Percentiles rank a stretch among this genome's conserved stretches.
phyloP scores from a whole-genome alignment of 2,113 vertebrate genomes.

The Rhinoderma darwinii region DNA sequence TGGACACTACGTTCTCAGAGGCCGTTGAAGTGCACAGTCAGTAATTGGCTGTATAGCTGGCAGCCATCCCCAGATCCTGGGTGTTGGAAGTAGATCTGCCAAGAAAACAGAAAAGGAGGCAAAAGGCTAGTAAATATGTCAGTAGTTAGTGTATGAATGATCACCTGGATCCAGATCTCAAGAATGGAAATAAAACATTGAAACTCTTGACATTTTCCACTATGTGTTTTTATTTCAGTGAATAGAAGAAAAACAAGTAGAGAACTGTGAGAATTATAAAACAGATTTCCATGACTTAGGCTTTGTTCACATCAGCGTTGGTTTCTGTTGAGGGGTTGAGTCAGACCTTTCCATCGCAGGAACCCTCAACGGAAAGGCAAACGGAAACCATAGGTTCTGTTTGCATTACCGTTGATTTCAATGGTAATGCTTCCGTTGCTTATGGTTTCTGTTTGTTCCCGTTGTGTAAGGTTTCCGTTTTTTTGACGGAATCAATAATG shows the following conservation, averaged over 20 bases:
- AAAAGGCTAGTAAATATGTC: constrained; percentile 6
- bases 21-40: neutral
- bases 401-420: no score
- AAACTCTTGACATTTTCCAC: constrained; percentile 9
- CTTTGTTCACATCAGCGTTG: no score
- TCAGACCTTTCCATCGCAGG: no score
- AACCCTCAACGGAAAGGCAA: no score
- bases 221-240: neutral
- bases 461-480: no score
- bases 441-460: no score
- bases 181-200: constrained; percentile 10
- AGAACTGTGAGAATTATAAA: neutral
- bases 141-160: constrained; percentile 15
- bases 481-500: no score
- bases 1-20: constrained; percentile 14
- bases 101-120: constrained; percentile 18
- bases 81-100: constrained; percentile 24
- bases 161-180: neutral
- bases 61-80: constrained; percentile 2
- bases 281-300: neutral
- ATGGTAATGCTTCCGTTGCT: no score
- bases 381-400: no score
- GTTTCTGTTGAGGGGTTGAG: no score
- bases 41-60: neutral
- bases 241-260: neutral